Percentiles rank a stretch among this genome's conserved stretches.
phyloP scores from a whole-genome alignment of 1,140 invertebrate species.

The Leptinotarsa undecemlineata region DNA sequence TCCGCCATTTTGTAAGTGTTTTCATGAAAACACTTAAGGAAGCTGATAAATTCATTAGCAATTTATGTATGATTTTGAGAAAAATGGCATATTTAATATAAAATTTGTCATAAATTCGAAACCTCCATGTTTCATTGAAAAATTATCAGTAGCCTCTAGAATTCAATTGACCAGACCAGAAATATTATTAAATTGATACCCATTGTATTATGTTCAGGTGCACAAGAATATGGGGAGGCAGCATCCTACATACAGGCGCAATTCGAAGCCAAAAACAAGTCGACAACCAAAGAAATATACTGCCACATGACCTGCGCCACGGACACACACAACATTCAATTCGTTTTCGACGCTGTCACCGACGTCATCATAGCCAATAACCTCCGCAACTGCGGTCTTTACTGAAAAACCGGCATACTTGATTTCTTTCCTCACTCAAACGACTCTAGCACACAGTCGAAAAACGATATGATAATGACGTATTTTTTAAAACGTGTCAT shows the following conservation, averaged over 20 bases:
- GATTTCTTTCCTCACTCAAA: slow-evolving; percentile 39
- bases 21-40: too few relatives aligned
- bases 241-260: slow-evolving; percentile 87
- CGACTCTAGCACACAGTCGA: slow-evolving; percentile 31
- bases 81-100: too few relatives aligned
- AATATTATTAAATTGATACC: neutral
- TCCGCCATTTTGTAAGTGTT: too few relatives aligned
- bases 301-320: slow-evolving; percentile 92
- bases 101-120: too few relatives aligned
- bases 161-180: neutral
- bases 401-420: slow-evolving; percentile 48
- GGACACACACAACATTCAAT: slow-evolving; percentile 89
- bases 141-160: too few relatives aligned
- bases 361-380: slow-evolving; percentile 94
- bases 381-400: slow-evolving; percentile 85
- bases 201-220: slow-evolving; percentile 59
- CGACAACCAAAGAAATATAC: slow-evolving; percentile 89
- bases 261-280: slow-evolving; percentile 86
- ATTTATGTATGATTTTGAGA: too few relatives aligned
- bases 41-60: too few relatives aligned
- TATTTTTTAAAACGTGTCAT: slow-evolving; percentile 9
- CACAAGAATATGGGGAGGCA: slow-evolving; percentile 84
- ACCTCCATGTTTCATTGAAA: neutral
- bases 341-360: slow-evolving; percentile 90
- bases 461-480: slow-evolving; percentile 23